A percentile compares a stretch with the other conserved stretches of the same genome.
Evolutionary conservation across 2,888 invertebrate genomes (phyloP).

Genomic region (Drosophila percnosoma): DNA sequence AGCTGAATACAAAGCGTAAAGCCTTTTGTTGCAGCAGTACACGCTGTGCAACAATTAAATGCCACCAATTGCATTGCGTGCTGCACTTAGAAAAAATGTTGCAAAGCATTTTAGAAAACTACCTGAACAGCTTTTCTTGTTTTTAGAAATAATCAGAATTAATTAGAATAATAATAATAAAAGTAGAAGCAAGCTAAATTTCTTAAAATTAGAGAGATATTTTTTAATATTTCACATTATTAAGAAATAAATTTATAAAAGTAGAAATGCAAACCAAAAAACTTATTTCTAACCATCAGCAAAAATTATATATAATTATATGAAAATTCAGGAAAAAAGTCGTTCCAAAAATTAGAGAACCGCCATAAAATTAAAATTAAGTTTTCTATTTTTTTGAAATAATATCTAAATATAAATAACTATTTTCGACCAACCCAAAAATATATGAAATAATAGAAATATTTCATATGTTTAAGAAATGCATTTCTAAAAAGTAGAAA

Average conservation of each 20-base stretch:
- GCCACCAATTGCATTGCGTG: constrained; percentile 60
- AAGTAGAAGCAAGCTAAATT: neutral
- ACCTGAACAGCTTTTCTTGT: neutral
- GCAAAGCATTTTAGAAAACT: neutral
- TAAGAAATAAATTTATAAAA: too few species aligned
- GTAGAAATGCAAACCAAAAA: too few species aligned
- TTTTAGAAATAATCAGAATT: neutral
- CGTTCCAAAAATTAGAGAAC: neutral
- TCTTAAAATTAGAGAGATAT: neutral
- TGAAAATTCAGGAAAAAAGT: too few species aligned
- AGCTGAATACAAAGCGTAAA: constrained; percentile 45
- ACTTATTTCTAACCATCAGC: too few species aligned
- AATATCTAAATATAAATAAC: neutral
- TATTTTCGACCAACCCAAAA: neutral
- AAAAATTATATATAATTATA: too few species aligned
- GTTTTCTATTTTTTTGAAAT: neutral
- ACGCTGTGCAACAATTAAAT: constrained; percentile 73
- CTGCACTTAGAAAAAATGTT: neutral
- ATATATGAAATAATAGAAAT: neutral
- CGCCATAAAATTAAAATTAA: neutral
- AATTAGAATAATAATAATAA: too few species aligned
- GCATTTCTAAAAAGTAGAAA: neutral
- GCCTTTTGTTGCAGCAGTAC: constrained; percentile 63
- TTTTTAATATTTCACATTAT: too few species aligned
- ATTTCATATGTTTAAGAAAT: neutral